These are phyloP conservation scores for Python bivittatus DNA, from an alignment of 2,113 vertebrate genomes.

Conservation along the genomic window DNA sequence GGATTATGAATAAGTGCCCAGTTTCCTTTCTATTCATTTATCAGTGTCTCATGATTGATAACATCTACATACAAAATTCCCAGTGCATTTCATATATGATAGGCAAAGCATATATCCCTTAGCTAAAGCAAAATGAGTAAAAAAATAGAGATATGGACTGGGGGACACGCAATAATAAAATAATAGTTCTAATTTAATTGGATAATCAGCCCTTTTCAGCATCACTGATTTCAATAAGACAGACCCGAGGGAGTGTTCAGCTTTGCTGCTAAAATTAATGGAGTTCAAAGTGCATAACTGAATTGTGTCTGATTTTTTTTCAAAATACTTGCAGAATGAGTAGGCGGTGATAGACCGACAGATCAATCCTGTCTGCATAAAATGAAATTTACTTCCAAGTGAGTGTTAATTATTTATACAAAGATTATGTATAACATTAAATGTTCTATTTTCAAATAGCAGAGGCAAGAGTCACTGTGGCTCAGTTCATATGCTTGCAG, in stretches of 20 bases:
- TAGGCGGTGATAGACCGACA: neutral
- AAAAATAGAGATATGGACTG: neutral
- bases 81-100: neutral
- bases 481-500: neutral
- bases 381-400: neutral
- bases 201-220: neutral
- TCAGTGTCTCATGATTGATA: neutral
- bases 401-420: neutral
- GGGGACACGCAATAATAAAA: neutral
- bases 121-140: neutral
- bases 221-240: neutral
- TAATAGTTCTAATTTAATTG: neutral
- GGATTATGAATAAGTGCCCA: constrained; percentile 9
- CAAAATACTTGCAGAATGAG: neutral
- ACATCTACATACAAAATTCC: neutral
- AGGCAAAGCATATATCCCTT: neutral
- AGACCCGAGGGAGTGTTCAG: neutral
- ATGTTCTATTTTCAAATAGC: neutral
- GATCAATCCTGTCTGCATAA: neutral
- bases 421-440: neutral
- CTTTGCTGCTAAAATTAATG: constrained; percentile 9
- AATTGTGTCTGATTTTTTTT: neutral
- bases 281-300: neutral
- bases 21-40: constrained; percentile 8
- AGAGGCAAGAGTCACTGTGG: neutral